Evolutionary conservation across 1,140 invertebrate species (phyloP), one percentile per base, ranked within the genome.

Genomic region (Helicoverpa armigera): DNA sequence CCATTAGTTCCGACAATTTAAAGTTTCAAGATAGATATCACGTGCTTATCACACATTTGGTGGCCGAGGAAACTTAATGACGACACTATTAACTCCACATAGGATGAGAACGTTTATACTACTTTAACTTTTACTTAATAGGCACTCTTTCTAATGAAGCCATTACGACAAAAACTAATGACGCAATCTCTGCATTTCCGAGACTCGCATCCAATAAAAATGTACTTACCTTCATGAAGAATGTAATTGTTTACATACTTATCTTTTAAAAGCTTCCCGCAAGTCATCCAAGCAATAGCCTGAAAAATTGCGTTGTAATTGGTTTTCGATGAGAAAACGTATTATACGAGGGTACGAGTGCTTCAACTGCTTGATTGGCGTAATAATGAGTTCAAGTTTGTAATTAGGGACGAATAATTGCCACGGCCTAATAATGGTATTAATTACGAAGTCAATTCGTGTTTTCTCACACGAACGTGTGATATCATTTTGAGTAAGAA

Each of bases 1-100:
- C 84, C 86, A 92, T 94, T 94, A 92, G 86, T 90, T 90, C 87
- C 84, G 83, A 90, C 76, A 86, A 87, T 89, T 90, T 91, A 88
- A 88, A 89, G 87, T 87, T 86, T 87, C 69, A 82, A 91, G 87
- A 90, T 89, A 90, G 84, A 86, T 88, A 90, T 88, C 90, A 86
- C 83, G 83, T 86, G 85, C 84, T 88, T 90, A 88, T 90, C 81
- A 88, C 81, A 83, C 82, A 77, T 77, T 77, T 53, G 13, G 53
- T 69, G 63, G 23, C 54, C 51, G 35, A 23, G 23, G 35, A 35
- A 12, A 69, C 65, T 79, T 70, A 79, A 79, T 70, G 63, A 65
- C 75, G 48, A 48, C 43, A 63, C 56, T 76, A 65, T 54, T 77
- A 54, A 67, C 23, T 67, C 58, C 11, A 18, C 73, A 65, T 35